Conservation (phyloP, 2,113 vertebrate genomes). For the Theristicus caerulescens region DNA sequence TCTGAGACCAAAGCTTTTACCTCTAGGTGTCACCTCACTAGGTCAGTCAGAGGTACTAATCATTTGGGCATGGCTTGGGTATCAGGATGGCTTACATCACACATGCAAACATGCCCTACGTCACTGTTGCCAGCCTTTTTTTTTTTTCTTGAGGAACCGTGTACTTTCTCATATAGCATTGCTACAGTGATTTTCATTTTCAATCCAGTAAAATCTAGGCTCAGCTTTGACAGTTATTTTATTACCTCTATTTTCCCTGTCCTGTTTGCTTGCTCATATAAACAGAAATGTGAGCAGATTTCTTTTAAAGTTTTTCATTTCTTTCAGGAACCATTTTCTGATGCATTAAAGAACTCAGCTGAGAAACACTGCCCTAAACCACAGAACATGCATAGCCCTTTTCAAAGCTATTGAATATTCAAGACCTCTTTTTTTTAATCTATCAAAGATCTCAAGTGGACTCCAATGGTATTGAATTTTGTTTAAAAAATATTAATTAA, state of each 20-base stretch:
- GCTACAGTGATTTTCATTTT: background rate
- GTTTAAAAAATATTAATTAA: constrained; percentile 13
- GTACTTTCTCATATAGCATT: background rate
- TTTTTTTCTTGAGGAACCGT: background rate
- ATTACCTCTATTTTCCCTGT: background rate
- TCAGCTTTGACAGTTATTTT: background rate
- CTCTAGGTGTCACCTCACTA: background rate
- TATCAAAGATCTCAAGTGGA: background rate
- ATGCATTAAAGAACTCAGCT: background rate
- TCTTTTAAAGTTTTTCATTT: background rate
- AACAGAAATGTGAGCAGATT: background rate
- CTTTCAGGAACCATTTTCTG: background rate
- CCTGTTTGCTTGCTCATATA: background rate
- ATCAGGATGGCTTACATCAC: background rate
- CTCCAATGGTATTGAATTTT: background rate
- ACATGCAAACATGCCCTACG: background rate
- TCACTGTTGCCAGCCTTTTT: background rate
- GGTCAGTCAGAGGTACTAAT: background rate
- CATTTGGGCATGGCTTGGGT: background rate
- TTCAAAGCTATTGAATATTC: background rate
- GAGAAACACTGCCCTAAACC: background rate
- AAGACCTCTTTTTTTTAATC: background rate
- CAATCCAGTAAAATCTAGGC: background rate
- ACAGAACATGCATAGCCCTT: background rate
- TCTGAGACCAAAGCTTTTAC: background rate